Conservation (phyloP, 2,888 invertebrate genomes). For the Prostheceraeus crozeri region DNA sequence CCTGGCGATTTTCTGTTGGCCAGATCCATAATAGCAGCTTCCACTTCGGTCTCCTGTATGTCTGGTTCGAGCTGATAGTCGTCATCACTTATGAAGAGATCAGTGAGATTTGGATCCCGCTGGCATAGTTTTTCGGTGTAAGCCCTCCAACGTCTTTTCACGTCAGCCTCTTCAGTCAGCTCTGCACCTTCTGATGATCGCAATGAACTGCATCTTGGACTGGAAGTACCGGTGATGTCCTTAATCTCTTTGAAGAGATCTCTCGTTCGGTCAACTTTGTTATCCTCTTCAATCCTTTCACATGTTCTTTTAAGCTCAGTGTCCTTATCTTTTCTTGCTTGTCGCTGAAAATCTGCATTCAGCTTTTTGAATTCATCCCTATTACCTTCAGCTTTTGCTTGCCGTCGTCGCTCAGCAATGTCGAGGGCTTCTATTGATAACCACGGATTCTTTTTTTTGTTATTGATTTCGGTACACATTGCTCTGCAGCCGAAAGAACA, state of each 20-base stretch:
- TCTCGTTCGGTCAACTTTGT: conserved; percentile 12
- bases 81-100: too few species aligned
- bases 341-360: conserved; percentile 2
- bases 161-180: too few species aligned
- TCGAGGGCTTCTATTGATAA: neutral
- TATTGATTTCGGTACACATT: conserved; percentile 2
- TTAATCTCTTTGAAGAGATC: conserved; percentile 8
- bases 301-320: neutral
- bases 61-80: neutral
- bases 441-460: conserved; percentile 11
- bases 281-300: conserved; percentile 4
- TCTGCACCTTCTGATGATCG: too few species aligned
- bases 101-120: too few species aligned
- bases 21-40: conserved; percentile 10
- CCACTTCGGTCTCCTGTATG: conserved; percentile 2
- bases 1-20: conserved; percentile 13
- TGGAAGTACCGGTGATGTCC: too few species aligned
- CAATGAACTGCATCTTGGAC: too few species aligned
- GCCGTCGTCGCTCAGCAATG: neutral
- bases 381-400: conserved; percentile 22
- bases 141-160: too few species aligned
- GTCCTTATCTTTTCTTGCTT: conserved; percentile 5
- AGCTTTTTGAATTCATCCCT: conserved; percentile 4
- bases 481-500: conserved; percentile 4
- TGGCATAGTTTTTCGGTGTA: too few species aligned